Percentiles rank a stretch among this genome's conserved stretches.
Conservation (phyloP, 1,140 invertebrate genomes). For the Mycetomoellerius zeteki region DNA sequence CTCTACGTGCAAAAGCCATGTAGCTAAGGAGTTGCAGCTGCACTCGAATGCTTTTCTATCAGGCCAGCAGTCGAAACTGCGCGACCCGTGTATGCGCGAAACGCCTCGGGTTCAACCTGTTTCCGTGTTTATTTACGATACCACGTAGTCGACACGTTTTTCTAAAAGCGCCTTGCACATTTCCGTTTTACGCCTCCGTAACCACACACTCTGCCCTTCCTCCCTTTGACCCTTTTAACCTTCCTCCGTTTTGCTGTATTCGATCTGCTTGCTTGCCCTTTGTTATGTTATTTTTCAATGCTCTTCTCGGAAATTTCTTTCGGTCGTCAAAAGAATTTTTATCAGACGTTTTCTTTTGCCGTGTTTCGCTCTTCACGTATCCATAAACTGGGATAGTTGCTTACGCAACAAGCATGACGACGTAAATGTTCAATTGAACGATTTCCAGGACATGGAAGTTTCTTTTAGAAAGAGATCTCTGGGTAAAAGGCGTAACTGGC, state of each 20-base stretch:
- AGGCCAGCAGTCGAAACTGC: constrained; percentile 7
- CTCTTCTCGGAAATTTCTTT: constrained; percentile 7
- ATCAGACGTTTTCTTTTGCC: constrained; percentile 2
- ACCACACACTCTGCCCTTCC: constrained; percentile 8
- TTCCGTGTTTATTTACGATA: constrained; percentile 68
- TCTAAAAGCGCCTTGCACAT: constrained; percentile 58
- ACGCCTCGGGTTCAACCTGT: constrained; percentile 41
- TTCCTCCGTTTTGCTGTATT: background rate
- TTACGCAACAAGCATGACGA: constrained; percentile 1
- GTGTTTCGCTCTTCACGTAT: background rate
- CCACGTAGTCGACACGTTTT: constrained; percentile 68
- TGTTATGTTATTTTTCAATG: constrained; percentile 43
- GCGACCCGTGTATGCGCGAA: constrained; percentile 14
- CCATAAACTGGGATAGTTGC: background rate
- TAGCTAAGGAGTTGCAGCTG: constrained; percentile 42
- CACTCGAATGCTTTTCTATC: constrained; percentile 23
- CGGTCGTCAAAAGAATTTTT: constrained; percentile 29
- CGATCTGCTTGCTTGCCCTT: constrained; percentile 11
- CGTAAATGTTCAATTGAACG: background rate
- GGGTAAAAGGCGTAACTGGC: background rate
- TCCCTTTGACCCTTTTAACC: background rate
- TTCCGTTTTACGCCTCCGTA: constrained; percentile 46
- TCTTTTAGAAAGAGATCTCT: background rate
- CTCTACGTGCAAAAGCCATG: constrained; percentile 25
- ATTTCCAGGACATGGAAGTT: background rate